A percentile compares a stretch with the other conserved stretches of the same genome.
Evolutionary conservation across 2,113 vertebrate genomes (phyloP).

Genomic region (Cepphus grylle): DNA sequence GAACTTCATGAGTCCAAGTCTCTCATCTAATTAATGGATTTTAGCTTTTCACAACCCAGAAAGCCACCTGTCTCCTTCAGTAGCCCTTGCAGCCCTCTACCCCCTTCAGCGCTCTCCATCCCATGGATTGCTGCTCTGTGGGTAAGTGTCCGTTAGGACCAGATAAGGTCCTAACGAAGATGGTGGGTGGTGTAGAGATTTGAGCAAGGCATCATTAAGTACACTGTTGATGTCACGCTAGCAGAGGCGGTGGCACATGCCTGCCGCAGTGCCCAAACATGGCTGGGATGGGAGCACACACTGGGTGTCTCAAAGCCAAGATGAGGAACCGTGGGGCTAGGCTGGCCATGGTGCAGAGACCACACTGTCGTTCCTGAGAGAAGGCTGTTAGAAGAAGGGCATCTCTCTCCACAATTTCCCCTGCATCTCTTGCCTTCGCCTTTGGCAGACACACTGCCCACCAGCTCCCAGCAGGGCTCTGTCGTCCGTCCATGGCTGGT

Average conservation of each 20-base stretch:
- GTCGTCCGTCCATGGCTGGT: fast-evolving
- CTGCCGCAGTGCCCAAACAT: fast-evolving
- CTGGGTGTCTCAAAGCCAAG: neutral
- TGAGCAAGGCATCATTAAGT: neutral
- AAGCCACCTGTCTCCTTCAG: neutral
- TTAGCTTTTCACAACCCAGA: neutral
- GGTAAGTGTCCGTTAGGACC: too few relatives aligned
- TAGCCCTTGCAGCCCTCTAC: neutral
- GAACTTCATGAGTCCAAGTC: neutral
- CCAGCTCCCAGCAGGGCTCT: neutral
- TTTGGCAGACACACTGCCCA: neutral
- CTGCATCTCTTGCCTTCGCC: neutral
- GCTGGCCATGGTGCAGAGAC: neutral
- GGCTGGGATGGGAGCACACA: neutral
- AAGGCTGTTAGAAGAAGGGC: neutral
- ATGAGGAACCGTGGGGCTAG: neutral
- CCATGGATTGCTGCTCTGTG: fast-evolving
- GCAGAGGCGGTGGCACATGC: fast-evolving
- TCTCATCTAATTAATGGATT: neutral
- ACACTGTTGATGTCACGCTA: neutral
- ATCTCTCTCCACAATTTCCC: neutral
- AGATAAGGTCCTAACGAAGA: neutral
- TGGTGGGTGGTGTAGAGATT: neutral
- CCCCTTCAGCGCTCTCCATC: neutral
- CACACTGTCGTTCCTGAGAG: neutral